phyloP scores from a whole-genome alignment of 2,113 vertebrate species.

The Hyaena hyaena region DNA sequence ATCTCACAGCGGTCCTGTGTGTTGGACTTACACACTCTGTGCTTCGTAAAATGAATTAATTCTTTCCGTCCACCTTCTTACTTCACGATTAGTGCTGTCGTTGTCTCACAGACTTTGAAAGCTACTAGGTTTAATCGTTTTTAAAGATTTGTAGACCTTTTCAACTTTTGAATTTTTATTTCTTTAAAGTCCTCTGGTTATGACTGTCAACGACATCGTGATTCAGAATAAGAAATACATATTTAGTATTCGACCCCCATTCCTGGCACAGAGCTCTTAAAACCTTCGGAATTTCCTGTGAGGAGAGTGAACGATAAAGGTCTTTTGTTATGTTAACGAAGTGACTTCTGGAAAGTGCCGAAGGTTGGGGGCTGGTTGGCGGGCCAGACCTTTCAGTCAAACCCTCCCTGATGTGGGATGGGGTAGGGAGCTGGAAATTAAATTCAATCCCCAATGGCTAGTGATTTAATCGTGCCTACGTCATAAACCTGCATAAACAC shows the following conservation, averaged over 20 bases:
- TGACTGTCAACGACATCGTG: not conserved
- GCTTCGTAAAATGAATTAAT: not conserved
- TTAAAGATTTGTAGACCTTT: not conserved
- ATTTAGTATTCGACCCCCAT: not conserved
- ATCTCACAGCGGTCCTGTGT: not conserved
- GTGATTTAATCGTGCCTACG: not conserved
- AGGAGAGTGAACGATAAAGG: not conserved
- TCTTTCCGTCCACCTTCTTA: not conserved
- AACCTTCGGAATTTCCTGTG: conserved; percentile 23
- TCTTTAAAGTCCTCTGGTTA: not conserved
- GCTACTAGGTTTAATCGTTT: not conserved
- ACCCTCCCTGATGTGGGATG: not conserved
- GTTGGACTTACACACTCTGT: not conserved
- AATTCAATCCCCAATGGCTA: not conserved
- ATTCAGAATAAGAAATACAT: not conserved
- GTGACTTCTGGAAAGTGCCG: not conserved
- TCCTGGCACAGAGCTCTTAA: not conserved
- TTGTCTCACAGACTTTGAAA: not conserved
- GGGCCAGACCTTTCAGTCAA: not conserved
- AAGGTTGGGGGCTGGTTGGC: not conserved
- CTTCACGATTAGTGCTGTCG: not conserved
- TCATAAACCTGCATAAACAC: not conserved
- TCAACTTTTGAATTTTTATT: conserved; percentile 2
- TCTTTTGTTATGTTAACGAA: conserved; percentile 50
- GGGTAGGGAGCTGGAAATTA: not conserved